Conservation (phyloP, 2,888 invertebrate genomes). For the Caenorhabditis panamensis region DNA sequence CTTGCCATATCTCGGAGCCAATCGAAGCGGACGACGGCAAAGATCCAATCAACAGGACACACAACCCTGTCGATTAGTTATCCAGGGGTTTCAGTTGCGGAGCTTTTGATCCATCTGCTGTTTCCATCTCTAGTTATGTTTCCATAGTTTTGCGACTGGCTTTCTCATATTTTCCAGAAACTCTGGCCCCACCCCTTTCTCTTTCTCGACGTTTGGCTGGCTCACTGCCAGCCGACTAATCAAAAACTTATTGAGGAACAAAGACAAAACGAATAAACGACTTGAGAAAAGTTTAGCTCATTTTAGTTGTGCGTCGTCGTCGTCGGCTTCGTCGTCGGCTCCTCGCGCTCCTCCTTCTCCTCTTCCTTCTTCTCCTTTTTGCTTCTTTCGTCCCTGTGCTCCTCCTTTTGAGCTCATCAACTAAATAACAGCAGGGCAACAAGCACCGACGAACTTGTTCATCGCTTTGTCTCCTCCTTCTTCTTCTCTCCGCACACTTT, state of each 20-base stretch:
- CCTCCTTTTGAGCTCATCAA: slow-evolving; percentile 49
- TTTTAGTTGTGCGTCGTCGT: slow-evolving; percentile 26
- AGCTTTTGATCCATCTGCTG: not conserved
- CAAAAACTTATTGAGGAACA: slow-evolving; percentile 33
- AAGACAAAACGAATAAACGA: slow-evolving; percentile 50
- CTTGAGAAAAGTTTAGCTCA: slow-evolving; percentile 52
- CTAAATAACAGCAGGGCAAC: slow-evolving; percentile 35
- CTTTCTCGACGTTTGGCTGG: not conserved
- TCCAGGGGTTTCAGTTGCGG: not conserved
- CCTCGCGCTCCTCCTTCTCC: slow-evolving; percentile 7
- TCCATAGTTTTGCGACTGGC: slow-evolving; percentile 10
- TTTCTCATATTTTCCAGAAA: slow-evolving; percentile 6
- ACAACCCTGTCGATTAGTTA: slow-evolving; percentile 11
- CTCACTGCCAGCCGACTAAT: slow-evolving; percentile 13
- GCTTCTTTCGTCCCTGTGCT: slow-evolving; percentile 15
- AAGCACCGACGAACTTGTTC: slow-evolving; percentile 18
- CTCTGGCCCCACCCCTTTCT: slow-evolving; percentile 1
- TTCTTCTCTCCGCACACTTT: slow-evolving; percentile 1
- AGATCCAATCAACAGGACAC: not conserved
- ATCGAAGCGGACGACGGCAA: not conserved
- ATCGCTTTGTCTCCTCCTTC: not conserved
- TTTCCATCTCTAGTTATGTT: slow-evolving; percentile 7
- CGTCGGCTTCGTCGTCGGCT: slow-evolving; percentile 7
- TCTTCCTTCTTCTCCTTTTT: slow-evolving; percentile 1
- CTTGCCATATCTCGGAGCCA: slow-evolving; percentile 31